These are phyloP conservation scores for Manis pentadactyla DNA, from an alignment of 2,797 vertebrate genomes.

Conservation along the genomic window DNA sequence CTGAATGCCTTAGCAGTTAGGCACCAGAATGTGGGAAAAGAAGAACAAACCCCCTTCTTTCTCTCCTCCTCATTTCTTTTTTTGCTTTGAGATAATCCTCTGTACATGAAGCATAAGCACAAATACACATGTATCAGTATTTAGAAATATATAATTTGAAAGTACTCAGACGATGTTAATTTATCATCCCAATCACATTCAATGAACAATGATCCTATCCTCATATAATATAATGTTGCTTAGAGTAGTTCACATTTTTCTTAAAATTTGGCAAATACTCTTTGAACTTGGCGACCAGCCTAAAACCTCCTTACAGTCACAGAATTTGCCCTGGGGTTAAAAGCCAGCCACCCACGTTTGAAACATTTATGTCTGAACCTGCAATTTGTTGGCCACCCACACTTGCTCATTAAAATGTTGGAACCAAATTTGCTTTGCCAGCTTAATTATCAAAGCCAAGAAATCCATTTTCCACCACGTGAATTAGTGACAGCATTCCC, in stretches of 20 bases:
- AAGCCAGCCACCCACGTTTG: constrained; percentile 79
- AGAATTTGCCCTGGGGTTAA: constrained; percentile 75
- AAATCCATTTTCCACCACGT: constrained; percentile 67
- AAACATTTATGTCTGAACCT: constrained; percentile 79
- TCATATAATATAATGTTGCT: constrained; percentile 61
- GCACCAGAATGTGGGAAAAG: neutral
- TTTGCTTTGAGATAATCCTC: neutral
- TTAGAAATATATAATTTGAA: neutral
- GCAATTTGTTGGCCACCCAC: constrained; percentile 80
- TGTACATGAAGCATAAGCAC: neutral
- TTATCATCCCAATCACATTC: neutral
- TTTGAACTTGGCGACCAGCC: constrained; percentile 71
- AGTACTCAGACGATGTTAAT: neutral
- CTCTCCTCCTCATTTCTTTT: neutral
- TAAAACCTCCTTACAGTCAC: constrained; percentile 75
- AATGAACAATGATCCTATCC: constrained; percentile 26
- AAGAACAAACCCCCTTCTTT: neutral
- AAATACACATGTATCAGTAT: neutral
- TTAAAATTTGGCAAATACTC: constrained; percentile 72
- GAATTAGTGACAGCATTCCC: constrained; percentile 58
- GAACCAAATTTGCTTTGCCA: constrained; percentile 79
- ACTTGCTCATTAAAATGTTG: constrained; percentile 75
- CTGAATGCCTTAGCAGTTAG: neutral
- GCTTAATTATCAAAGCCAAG: constrained; percentile 82
- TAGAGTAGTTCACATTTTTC: constrained; percentile 66